Percentiles rank a stretch among this genome's conserved stretches.
These are phyloP conservation scores for Agrotis segetum DNA, from an alignment of 2,888 invertebrate species.

Conservation along the genomic window DNA sequence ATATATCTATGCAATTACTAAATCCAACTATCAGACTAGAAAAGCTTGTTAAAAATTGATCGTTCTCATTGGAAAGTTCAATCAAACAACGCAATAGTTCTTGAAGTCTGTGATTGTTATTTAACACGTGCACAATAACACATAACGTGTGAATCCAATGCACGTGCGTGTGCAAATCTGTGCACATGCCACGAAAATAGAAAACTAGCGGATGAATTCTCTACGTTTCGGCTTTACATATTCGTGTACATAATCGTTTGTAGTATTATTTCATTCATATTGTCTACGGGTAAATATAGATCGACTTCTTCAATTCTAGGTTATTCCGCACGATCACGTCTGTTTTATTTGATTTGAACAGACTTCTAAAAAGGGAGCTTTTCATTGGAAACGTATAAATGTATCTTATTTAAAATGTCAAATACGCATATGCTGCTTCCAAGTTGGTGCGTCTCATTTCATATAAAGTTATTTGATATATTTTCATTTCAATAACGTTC, in stretches of 20 bases:
- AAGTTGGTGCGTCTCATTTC: too few relatives aligned
- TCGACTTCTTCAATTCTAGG: neutral
- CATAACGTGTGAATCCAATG: constrained; percentile 50
- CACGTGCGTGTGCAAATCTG: constrained; percentile 50
- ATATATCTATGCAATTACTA: constrained; percentile 8
- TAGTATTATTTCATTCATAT: constrained; percentile 41
- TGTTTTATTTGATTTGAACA: too few relatives aligned
- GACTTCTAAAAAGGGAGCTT: too few relatives aligned
- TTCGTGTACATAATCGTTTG: constrained; percentile 9
- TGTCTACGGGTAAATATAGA: constrained; percentile 4
- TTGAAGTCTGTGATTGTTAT: constrained; percentile 38
- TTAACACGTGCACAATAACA: constrained; percentile 49
- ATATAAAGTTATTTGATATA: too few relatives aligned
- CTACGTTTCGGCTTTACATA: constrained; percentile 33
- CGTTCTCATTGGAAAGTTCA: constrained; percentile 21
- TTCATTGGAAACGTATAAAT: too few relatives aligned
- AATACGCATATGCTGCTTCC: too few relatives aligned
- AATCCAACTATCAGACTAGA: neutral
- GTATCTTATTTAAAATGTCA: too few relatives aligned
- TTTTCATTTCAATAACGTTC: too few relatives aligned
- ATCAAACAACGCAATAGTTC: constrained; percentile 31
- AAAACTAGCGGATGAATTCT: constrained; percentile 52
- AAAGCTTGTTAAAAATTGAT: constrained; percentile 12
- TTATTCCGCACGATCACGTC: too few relatives aligned
- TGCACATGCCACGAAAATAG: constrained; percentile 58